phyloP scores from a whole-genome alignment of 2,113 vertebrate species.

The Aviceda subcristata region DNA sequence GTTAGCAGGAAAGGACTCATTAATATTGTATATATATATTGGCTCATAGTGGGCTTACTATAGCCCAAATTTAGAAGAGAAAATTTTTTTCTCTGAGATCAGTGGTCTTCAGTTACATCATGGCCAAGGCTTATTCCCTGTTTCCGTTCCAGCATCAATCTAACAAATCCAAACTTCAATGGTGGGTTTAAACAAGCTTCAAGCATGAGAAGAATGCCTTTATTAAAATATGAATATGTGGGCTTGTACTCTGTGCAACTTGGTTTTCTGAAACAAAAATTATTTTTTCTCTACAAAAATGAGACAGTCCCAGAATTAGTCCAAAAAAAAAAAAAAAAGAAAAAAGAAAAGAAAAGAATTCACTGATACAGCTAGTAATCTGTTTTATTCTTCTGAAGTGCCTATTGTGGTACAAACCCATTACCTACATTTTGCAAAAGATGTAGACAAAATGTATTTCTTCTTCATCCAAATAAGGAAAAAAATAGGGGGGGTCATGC shows the following conservation, averaged over 20 bases:
- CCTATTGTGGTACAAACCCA: background rate
- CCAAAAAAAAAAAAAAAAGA: background rate
- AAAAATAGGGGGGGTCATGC: accelerated
- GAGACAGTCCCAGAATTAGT: background rate
- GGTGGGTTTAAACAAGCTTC: conserved; percentile 18
- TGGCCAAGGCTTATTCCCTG: background rate
- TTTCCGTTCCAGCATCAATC: background rate
- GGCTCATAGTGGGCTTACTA: background rate
- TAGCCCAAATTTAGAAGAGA: background rate
- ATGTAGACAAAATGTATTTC: background rate
- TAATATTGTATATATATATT: conserved; percentile 1
- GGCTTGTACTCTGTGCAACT: background rate
- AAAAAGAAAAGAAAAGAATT: background rate
- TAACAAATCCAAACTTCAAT: background rate
- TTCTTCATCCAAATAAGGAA: background rate
- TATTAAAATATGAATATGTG: background rate
- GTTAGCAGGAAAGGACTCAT: conserved; percentile 30
- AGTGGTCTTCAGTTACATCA: conserved; percentile 14
- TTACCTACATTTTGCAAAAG: background rate
- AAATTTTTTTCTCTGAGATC: background rate
- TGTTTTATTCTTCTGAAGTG: background rate
- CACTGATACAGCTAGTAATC: background rate
- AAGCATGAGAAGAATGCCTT: conserved; percentile 10
- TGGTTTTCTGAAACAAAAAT: background rate
- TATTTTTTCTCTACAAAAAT: background rate